phyloP scores from a whole-genome alignment of 1,140 invertebrate genomes.

The Ruditapes philippinarum region DNA sequence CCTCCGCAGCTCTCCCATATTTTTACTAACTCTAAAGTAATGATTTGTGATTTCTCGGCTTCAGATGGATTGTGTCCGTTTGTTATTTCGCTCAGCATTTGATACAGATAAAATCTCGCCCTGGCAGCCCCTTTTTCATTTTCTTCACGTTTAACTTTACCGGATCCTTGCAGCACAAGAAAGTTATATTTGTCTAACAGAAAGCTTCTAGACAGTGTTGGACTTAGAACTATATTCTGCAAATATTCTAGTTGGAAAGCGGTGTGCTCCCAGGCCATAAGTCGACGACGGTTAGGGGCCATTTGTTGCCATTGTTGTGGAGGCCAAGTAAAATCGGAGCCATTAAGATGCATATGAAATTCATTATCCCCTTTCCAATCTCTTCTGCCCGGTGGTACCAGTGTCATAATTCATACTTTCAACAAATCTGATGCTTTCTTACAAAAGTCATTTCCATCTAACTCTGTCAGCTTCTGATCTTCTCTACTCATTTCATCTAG shows the following conservation, averaged over 20 bases:
- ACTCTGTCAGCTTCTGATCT: no score
- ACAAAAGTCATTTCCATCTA: background rate
- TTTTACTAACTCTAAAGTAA: no score
- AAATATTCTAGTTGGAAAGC: background rate
- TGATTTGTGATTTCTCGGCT: background rate
- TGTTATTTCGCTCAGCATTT: background rate
- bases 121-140: background rate
- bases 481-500: no score
- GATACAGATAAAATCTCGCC: background rate
- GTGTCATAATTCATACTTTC: background rate
- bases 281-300: background rate
- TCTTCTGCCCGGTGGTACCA: background rate
- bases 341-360: background rate
- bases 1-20: no score
- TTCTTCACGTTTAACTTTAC: background rate
- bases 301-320: background rate
- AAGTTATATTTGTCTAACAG: conserved; percentile 9
- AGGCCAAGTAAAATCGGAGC: background rate
- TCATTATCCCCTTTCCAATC: background rate
- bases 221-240: background rate
- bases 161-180: background rate
- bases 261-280: background rate
- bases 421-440: background rate
- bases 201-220: background rate
- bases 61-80: background rate